Conservation (phyloP, 1,140 invertebrate genomes). For the Leptinotarsa undecemlineata region DNA sequence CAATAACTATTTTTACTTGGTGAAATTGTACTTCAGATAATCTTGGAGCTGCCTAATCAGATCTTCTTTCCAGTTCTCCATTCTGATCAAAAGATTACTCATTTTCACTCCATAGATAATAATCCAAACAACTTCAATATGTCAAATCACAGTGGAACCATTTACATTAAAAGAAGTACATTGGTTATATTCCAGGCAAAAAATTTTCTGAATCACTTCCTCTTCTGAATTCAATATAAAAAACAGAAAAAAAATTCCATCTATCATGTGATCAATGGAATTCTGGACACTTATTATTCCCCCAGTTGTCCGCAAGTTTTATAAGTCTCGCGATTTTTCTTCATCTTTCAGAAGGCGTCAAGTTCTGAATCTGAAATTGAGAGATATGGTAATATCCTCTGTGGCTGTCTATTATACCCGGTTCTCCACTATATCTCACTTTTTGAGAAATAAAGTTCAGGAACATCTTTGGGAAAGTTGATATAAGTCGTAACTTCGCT, state of each 20-base stretch:
- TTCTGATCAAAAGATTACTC: rapidly evolving
- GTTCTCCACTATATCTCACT: slow-evolving; percentile 2
- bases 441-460: background rate
- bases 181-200: too few relatives aligned
- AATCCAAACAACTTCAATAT: too few relatives aligned
- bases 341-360: slow-evolving; percentile 2
- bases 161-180: too few relatives aligned
- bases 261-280: background rate
- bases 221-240: background rate
- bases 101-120: too few relatives aligned
- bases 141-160: too few relatives aligned
- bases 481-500: background rate
- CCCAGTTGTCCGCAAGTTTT: background rate
- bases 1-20: too few relatives aligned
- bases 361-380: slow-evolving; percentile 3
- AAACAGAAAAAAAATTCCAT: background rate
- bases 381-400: slow-evolving; percentile 8
- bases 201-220: background rate
- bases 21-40: too few relatives aligned
- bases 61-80: too few relatives aligned
- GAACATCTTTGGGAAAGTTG: background rate
- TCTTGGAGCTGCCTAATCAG: too few relatives aligned
- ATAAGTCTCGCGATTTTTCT: background rate
- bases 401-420: background rate
- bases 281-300: background rate